Evolutionary conservation across 2,888 invertebrate genomes (phyloP), one percentile per base, ranked within the genome.

Genomic region (Chirona hameri): DNA sequence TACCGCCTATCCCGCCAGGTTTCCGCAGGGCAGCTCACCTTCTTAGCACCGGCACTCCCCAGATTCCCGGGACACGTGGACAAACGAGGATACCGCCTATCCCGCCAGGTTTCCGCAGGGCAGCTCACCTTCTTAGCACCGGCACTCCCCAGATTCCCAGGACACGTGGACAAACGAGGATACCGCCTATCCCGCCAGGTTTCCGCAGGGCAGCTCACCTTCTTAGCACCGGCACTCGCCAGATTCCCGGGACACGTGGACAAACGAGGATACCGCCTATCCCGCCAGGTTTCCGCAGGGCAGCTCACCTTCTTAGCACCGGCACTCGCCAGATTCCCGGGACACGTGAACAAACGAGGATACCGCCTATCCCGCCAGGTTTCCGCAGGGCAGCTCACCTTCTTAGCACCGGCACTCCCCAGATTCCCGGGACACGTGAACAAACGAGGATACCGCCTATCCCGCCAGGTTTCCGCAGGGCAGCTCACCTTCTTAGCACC

Each of bases 111-210:
- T 39, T 7, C 18, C 3, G 60, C 24, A 12, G n/a, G n/a, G n/a
- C 12, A 18, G 0, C 84, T 86, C 87, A 93, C 92, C 91, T 99
- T 99, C 91, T 98, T 98, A 39, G 39, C 7, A 39, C 39, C 39
- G 39, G 2, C 2, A 39, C 2, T 39, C 4, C 4, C 39, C 60
- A n/a, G n/a, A 69, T 7, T 69, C 60, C 60, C 7, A 24, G 3
- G 7, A 60, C 24, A 24, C 60, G 24, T 60, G 24, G n/a, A n/a
- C n/a, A n/a, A n/a, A 60, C 39, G 39, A 39, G 39, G 2, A 39
- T 39, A 39, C 4, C 39, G 4, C 4, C 7, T 39, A 39, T 39
- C 39, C 2, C 39, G 7, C 7, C 39, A 7, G 39, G 39, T 2
- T 39, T 7, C 18, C 3, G 60, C 24, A 12, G n/a, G n/a, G n/a